phyloP scores from a whole-genome alignment of 2,113 vertebrate species.

The Isurus oxyrinchus region DNA sequence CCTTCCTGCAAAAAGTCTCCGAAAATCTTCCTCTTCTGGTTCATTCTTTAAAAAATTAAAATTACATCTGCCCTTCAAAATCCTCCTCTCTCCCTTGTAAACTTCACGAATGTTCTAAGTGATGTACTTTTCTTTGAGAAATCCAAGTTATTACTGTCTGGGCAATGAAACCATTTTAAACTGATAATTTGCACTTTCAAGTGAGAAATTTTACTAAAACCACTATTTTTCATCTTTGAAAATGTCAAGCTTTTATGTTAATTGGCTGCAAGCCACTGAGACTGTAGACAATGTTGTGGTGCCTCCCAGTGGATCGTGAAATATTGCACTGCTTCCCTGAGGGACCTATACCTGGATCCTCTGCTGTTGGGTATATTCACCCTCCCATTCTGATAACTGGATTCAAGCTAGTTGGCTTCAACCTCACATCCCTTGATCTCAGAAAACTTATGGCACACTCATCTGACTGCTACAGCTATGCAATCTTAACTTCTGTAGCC shows the following conservation, averaged over 20 bases:
- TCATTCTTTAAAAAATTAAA: not conserved
- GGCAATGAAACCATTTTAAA: not conserved
- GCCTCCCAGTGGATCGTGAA: constrained; percentile 16
- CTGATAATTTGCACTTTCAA: not conserved
- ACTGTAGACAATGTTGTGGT: not conserved
- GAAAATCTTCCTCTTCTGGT: not conserved
- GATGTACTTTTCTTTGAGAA: not conserved
- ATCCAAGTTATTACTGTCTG: not conserved
- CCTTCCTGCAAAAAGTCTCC: not conserved
- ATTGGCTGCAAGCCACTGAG: not conserved
- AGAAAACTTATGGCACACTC: not conserved
- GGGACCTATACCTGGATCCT: not conserved
- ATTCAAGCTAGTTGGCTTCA: not conserved
- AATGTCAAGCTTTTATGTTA: not conserved
- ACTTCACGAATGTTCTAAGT: not conserved
- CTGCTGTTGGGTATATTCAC: not conserved
- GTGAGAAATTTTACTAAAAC: not conserved
- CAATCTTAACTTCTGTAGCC: not conserved
- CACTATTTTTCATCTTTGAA: not conserved
- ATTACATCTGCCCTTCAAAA: not conserved
- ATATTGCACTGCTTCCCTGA: not conserved
- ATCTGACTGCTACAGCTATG: not conserved
- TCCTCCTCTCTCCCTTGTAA: not conserved
- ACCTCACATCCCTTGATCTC: not conserved
- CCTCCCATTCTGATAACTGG: not conserved